A percentile compares a stretch with the other conserved stretches of the same genome.
Evolutionary conservation across 92 coral and sea anemone genomes (phyloP).

Genomic region (Paramuricea clavata): DNA sequence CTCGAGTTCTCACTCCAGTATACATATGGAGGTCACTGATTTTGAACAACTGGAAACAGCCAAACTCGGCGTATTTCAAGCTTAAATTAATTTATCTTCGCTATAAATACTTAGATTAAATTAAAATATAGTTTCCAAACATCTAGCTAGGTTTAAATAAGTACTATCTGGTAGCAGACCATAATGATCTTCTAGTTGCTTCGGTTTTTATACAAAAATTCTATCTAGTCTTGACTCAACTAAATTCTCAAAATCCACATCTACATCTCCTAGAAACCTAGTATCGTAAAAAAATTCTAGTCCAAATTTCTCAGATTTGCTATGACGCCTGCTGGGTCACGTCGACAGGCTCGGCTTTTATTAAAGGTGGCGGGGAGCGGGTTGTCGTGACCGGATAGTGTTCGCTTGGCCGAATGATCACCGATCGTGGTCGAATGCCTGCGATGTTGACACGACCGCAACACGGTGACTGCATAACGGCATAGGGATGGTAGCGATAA

Average conservation of each 20-base stretch:
- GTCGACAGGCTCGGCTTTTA: slow-evolving; percentile 39
- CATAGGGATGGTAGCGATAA: slow-evolving; percentile 27
- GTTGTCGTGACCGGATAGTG: slow-evolving; percentile 11
- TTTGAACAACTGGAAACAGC: background rate
- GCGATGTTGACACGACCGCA: slow-evolving; percentile 45
- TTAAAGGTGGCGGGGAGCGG: slow-evolving; percentile 41
- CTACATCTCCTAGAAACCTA: background rate
- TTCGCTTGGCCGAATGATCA: slow-evolving; percentile 41
- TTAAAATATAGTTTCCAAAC: background rate
- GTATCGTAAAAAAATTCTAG: background rate
- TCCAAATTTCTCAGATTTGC: background rate
- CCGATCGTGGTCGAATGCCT: slow-evolving; percentile 37
- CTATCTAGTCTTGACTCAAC: background rate
- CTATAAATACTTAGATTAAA: background rate
- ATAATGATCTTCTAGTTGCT: background rate
- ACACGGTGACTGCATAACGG: slow-evolving; percentile 44
- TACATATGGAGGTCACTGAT: too few relatives aligned
- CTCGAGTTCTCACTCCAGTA: too few relatives aligned
- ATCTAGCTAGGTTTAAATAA: too few relatives aligned
- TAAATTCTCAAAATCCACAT: background rate
- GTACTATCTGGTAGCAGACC: too few relatives aligned
- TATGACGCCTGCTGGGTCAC: slow-evolving; percentile 10
- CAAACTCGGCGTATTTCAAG: background rate
- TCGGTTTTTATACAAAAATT: background rate
- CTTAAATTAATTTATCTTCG: background rate